Percentiles rank a stretch among this genome's conserved stretches.
Evolutionary conservation across 2,797 vertebrate species (phyloP).

Genomic region (Chrosomus eos): DNA sequence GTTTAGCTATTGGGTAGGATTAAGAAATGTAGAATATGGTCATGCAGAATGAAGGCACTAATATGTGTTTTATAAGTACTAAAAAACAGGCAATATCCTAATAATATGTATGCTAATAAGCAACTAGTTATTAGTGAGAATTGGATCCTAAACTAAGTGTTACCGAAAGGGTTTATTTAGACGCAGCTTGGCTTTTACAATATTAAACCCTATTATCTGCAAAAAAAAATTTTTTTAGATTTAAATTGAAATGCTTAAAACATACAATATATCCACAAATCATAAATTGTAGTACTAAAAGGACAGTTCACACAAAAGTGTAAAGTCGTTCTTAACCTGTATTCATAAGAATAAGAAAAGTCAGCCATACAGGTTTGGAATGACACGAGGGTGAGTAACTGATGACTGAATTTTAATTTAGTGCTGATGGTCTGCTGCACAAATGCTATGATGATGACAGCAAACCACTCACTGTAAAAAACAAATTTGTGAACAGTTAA

Average conservation of each 20-base stretch:
- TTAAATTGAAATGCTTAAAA: neutral
- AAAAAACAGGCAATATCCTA: no score
- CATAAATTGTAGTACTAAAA: neutral
- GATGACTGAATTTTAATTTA: neutral
- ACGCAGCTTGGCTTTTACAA: neutral
- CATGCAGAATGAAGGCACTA: no score
- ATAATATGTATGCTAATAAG: no score
- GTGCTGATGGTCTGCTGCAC: constrained; percentile 20
- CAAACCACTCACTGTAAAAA: constrained; percentile 10
- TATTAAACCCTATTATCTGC: neutral
- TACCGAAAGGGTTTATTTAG: neutral
- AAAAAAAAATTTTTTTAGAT: neutral
- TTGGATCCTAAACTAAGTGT: no score
- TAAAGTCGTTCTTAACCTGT: neutral
- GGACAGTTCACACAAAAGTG: neutral
- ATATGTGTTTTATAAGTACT: no score
- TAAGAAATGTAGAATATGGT: no score
- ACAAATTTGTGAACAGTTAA: constrained; percentile 9
- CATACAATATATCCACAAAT: neutral
- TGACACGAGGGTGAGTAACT: neutral
- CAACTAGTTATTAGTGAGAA: no score
- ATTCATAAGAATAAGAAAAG: neutral
- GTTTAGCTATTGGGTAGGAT: no score
- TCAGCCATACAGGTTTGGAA: neutral
- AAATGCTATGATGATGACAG: constrained; percentile 31